Percentiles rank a stretch among this genome's conserved stretches.
Evolutionary conservation across 2,888 invertebrate species (phyloP).

Genomic region (Lasioglossum leucozonium): DNA sequence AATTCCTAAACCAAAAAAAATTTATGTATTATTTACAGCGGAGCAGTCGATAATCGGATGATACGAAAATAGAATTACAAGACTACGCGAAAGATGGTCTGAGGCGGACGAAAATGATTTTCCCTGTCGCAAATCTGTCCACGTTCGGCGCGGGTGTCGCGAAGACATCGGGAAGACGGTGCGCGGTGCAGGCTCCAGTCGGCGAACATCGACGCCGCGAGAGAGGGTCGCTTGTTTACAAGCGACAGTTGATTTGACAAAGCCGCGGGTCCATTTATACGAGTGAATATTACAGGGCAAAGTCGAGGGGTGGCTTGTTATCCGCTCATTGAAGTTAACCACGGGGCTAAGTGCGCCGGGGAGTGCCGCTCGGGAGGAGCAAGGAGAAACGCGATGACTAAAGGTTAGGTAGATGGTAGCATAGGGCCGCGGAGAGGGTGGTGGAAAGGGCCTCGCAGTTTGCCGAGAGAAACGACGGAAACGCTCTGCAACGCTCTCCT

Average conservation of each 20-base stretch:
- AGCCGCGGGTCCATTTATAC: slow-evolving; percentile 83
- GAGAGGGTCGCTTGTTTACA: slow-evolving; percentile 77
- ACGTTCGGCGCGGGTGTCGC: slow-evolving; percentile 26
- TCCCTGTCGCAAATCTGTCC: not conserved
- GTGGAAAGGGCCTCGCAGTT: slow-evolving; percentile 43
- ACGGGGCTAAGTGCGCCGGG: slow-evolving; percentile 82
- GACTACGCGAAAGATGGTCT: not conserved
- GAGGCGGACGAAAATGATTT: not conserved
- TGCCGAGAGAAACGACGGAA: slow-evolving; percentile 33
- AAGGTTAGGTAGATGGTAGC: slow-evolving; percentile 59
- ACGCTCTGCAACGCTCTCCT: slow-evolving; percentile 19
- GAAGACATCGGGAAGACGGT: slow-evolving; percentile 53
- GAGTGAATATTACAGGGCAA: slow-evolving; percentile 83
- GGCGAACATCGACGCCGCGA: slow-evolving; percentile 59
- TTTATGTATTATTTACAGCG: too few species aligned
- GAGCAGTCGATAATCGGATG: not conserved
- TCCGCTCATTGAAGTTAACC: slow-evolving; percentile 85
- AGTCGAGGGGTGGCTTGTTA: slow-evolving; percentile 83
- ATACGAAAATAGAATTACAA: not conserved
- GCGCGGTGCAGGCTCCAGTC: slow-evolving; percentile 36
- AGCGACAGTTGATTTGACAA: slow-evolving; percentile 84
- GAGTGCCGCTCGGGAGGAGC: slow-evolving; percentile 62
- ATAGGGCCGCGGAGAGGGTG: slow-evolving; percentile 24
- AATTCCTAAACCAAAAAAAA: too few species aligned
- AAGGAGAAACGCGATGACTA: slow-evolving; percentile 60